Conservation (phyloP, 2,888 invertebrate species). For the Eudemis profundana region DNA sequence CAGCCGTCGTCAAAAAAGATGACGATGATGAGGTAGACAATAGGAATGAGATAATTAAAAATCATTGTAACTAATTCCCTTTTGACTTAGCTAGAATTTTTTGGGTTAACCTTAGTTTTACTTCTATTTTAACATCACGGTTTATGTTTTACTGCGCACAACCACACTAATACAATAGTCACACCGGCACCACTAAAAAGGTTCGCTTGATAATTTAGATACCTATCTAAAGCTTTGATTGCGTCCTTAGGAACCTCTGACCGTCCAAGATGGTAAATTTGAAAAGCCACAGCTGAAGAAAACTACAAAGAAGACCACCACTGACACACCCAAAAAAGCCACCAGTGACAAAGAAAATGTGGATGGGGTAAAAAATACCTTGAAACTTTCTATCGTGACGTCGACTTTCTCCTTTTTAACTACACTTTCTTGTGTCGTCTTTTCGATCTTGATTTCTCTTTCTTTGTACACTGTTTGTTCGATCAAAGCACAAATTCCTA, state of each 20-base stretch:
- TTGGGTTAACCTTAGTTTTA: slow-evolving; percentile 52
- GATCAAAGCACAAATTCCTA: slow-evolving; percentile 52
- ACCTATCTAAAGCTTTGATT: slow-evolving; percentile 65
- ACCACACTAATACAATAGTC: slow-evolving; percentile 63
- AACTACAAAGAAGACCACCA: slow-evolving; percentile 72
- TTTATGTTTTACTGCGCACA: slow-evolving; percentile 57
- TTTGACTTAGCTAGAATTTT: slow-evolving; percentile 56
- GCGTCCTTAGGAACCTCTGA: slow-evolving; percentile 77
- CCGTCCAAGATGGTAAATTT: slow-evolving; percentile 79
- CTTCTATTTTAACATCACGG: slow-evolving; percentile 50
- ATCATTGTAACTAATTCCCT: slow-evolving; percentile 58
- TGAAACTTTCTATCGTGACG: slow-evolving; percentile 53
- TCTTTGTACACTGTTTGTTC: slow-evolving; percentile 48
- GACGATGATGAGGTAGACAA: slow-evolving; percentile 74
- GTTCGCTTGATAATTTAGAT: slow-evolving; percentile 57
- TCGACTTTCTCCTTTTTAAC: slow-evolving; percentile 55
- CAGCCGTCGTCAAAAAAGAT: slow-evolving; percentile 77
- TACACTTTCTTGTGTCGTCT: slow-evolving; percentile 33
- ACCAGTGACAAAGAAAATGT: slow-evolving; percentile 59
- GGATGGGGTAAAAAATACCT: slow-evolving; percentile 70
- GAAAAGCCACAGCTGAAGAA: slow-evolving; percentile 81
- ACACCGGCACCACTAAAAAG: slow-evolving; percentile 60
- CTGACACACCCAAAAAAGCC: slow-evolving; percentile 73
- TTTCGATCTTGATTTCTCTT: slow-evolving; percentile 30
- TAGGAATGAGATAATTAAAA: slow-evolving; percentile 71